Evolutionary conservation across 35 echinoderm and acorn worm species (phyloP).

Genomic region (Acanthaster planci): DNA sequence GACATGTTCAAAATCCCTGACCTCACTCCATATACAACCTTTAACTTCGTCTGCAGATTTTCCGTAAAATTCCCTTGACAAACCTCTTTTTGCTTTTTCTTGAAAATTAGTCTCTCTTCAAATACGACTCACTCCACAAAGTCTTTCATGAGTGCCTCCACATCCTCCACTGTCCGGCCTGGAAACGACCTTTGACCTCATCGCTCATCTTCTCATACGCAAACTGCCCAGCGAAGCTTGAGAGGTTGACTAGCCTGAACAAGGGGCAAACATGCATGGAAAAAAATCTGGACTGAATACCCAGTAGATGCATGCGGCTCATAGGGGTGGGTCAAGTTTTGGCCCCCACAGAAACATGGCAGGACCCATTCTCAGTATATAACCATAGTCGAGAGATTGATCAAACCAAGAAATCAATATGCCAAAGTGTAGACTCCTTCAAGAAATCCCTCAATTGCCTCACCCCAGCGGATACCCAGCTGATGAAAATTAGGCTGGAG

Average conservation of each 20-base stretch:
- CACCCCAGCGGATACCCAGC: slow-evolving; percentile 51
- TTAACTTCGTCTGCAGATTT: no score
- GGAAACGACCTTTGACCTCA: slow-evolving; percentile 28
- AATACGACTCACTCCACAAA: slow-evolving; percentile 32
- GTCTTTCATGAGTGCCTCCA: slow-evolving; percentile 34
- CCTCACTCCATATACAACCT: no score
- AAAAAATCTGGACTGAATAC: no score
- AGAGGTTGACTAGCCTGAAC: slow-evolving; percentile 23
- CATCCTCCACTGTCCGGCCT: slow-evolving; percentile 10
- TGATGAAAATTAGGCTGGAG: slow-evolving; percentile 67
- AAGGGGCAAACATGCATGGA: no score
- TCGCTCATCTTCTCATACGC: slow-evolving; percentile 1
- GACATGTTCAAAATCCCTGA: no score
- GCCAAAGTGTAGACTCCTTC: slow-evolving; percentile 57
- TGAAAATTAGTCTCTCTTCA: no score
- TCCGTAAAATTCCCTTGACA: no score
- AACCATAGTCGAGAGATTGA: slow-evolving; percentile 69
- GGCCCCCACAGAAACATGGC: neutral
- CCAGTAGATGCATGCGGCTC: no score
- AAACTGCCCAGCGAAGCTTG: neutral
- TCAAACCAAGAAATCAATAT: no score
- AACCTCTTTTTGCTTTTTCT: no score
- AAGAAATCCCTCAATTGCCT: slow-evolving; percentile 47
- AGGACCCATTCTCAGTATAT: slow-evolving; percentile 69
- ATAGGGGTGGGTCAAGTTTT: no score